Conservation (phyloP, 2,797 vertebrate species). For the Gephyroberyx darwinii region DNA sequence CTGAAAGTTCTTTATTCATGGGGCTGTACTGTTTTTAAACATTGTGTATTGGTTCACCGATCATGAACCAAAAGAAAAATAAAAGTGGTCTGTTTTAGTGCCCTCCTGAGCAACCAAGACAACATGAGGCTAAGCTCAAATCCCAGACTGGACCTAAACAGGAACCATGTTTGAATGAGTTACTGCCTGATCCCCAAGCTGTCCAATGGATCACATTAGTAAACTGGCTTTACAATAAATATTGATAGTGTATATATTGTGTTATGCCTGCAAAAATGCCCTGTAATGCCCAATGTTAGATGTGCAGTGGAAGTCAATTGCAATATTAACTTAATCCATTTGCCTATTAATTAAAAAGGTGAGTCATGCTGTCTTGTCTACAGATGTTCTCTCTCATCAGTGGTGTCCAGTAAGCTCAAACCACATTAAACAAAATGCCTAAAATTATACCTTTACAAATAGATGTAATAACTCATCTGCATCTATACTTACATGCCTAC, state of each 20-base stretch:
- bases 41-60: slow-evolving; percentile 50
- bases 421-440: background rate
- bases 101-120: slow-evolving; percentile 63
- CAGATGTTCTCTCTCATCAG: slow-evolving; percentile 17
- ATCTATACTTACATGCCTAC: slow-evolving; percentile 44
- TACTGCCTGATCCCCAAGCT: slow-evolving; percentile 13
- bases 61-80: slow-evolving; percentile 59
- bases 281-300: slow-evolving; percentile 14
- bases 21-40: slow-evolving; percentile 47
- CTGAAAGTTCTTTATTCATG: background rate
- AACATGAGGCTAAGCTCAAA: slow-evolving; percentile 47
- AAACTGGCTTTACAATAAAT: slow-evolving; percentile 37
- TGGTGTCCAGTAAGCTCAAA: slow-evolving; percentile 7
- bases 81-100: slow-evolving; percentile 56
- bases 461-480: slow-evolving; percentile 50
- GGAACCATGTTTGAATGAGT: slow-evolving; percentile 41
- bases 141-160: slow-evolving; percentile 31
- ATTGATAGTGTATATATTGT: slow-evolving; percentile 5
- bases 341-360: slow-evolving; percentile 3
- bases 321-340: slow-evolving; percentile 13
- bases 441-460: background rate
- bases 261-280: slow-evolving; percentile 22
- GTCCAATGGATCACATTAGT: slow-evolving; percentile 3
- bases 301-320: background rate
- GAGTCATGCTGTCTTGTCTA: background rate